Evolutionary conservation across 2,113 vertebrate genomes (phyloP).

Genomic region (Prunella himalayana): DNA sequence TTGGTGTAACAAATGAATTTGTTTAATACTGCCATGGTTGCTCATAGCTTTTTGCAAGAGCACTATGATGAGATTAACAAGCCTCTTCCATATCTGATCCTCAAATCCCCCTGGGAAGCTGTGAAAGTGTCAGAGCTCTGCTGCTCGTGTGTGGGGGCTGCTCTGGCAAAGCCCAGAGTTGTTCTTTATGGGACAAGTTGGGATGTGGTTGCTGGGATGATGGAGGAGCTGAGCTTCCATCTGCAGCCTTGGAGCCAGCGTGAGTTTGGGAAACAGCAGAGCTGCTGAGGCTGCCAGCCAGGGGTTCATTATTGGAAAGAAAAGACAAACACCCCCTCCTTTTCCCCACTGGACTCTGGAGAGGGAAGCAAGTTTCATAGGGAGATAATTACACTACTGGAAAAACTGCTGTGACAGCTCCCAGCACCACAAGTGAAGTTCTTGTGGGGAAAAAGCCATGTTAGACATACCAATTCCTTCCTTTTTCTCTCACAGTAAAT

Average conservation of each 20-base stretch:
- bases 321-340: background rate
- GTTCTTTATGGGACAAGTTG: background rate
- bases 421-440: background rate
- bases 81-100: background rate
- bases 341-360: accelerated
- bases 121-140: background rate
- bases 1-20: background rate
- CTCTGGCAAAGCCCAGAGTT: background rate
- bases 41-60: background rate
- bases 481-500: background rate
- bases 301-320: background rate
- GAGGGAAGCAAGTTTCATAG: background rate
- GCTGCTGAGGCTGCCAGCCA: background rate
- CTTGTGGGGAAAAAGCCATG: background rate
- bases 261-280: background rate
- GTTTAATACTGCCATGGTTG: background rate
- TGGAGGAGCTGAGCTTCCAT: background rate
- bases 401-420: slow-evolving; percentile 24
- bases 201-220: background rate
- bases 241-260: background rate
- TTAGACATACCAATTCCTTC: background rate
- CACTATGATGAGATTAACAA: background rate
- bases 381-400: background rate
- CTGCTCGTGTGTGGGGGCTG: background rate
- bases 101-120: background rate